phyloP scores from a whole-genome alignment of 2,888 invertebrate species.

The Laothoe populi region DNA sequence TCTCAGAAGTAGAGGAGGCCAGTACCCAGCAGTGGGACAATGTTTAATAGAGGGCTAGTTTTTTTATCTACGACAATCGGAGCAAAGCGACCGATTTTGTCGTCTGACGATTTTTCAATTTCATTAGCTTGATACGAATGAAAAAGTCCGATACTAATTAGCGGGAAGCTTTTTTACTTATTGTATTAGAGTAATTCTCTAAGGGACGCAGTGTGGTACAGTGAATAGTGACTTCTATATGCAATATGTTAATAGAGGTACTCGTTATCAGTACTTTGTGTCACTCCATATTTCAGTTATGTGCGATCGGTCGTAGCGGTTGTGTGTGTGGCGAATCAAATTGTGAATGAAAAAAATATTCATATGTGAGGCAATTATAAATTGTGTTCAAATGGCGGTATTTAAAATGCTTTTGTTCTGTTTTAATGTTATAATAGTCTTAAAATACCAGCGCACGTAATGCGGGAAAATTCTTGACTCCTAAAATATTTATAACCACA shows the following conservation, averaged over 20 bases:
- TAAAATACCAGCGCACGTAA: no score
- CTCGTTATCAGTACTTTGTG: conserved; percentile 61
- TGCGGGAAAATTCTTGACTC: no score
- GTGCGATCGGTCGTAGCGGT: conserved; percentile 38
- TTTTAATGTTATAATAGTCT: no score
- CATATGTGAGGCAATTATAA: not conserved
- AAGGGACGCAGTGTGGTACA: not conserved
- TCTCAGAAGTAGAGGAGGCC: no score
- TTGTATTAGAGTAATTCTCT: not conserved
- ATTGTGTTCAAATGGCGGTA: not conserved
- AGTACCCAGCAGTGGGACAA: no score
- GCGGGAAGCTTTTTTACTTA: not conserved
- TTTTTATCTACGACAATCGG: no score
- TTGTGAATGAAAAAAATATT: not conserved
- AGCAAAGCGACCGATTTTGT: no score
- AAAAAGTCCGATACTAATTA: conserved; percentile 4
- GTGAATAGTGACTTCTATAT: not conserved
- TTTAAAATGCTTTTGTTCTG: not conserved
- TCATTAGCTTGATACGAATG: no score
- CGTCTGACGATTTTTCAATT: no score
- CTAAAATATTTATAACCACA: no score
- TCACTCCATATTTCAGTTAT: conserved; percentile 66
- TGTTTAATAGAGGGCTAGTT: no score
- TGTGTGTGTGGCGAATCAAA: not conserved
- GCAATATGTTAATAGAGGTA: conserved; percentile 54